Evolutionary conservation across 1,140 invertebrate genomes (phyloP).

Genomic region (Andrena cerasifolii): DNA sequence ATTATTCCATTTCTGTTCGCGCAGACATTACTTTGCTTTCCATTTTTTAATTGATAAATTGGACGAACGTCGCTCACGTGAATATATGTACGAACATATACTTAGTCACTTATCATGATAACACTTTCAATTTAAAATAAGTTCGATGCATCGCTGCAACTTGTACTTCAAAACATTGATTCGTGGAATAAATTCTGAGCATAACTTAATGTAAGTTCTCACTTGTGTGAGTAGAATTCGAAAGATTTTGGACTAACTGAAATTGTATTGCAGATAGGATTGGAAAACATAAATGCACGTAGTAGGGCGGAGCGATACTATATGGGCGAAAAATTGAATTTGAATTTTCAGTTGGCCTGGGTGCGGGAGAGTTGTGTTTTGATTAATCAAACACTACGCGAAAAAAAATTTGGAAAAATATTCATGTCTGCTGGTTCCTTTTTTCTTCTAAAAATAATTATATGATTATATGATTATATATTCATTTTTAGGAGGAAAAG

Average conservation of each 20-base stretch:
- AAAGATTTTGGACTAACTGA: not conserved
- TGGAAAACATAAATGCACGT: too few relatives aligned
- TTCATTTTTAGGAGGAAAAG: too few relatives aligned
- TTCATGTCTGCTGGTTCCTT: too few relatives aligned
- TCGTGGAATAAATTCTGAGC: conserved; percentile 9
- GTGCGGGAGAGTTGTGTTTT: too few relatives aligned
- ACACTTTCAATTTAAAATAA: not conserved
- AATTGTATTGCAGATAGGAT: too few relatives aligned
- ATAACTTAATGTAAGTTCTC: not conserved
- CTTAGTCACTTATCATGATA: not conserved
- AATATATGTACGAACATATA: not conserved
- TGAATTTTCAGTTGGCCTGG: too few relatives aligned
- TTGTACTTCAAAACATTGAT: not conserved
- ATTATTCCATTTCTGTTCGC: not conserved
- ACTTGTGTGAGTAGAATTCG: not conserved
- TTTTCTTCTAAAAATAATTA: too few relatives aligned
- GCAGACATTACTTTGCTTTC: not conserved
- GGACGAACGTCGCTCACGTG: not conserved
- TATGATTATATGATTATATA: too few relatives aligned
- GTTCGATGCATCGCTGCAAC: not conserved
- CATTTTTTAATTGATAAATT: not conserved
- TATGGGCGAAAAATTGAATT: too few relatives aligned
- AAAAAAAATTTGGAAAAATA: too few relatives aligned
- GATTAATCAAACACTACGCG: too few relatives aligned
- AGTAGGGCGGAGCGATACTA: too few relatives aligned